phyloP scores from a whole-genome alignment of 2,797 vertebrate species.

The Kryptopterus vitreolus region DNA sequence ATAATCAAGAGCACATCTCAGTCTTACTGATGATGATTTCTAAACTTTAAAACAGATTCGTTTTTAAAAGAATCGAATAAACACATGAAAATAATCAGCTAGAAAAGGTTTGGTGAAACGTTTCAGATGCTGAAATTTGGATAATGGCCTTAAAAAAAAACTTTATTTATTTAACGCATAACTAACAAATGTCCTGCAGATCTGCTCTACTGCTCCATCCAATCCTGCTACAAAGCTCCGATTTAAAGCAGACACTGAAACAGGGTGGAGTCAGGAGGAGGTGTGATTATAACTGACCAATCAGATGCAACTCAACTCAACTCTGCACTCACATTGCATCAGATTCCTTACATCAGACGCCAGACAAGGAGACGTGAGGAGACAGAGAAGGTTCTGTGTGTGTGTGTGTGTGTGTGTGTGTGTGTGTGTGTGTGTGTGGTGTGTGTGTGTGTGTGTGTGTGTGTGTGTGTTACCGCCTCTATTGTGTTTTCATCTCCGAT shows the following conservation, averaged over 20 bases:
- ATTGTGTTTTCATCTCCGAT: not conserved
- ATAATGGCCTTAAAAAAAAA: not conserved
- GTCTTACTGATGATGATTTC: no score
- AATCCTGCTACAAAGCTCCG: not conserved
- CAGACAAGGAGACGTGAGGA: not conserved
- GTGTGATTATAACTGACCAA: not conserved
- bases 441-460: not conserved
- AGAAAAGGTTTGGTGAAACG: not conserved
- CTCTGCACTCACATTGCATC: constrained; percentile 9
- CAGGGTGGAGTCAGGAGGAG: not conserved
- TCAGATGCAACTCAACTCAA: constrained; percentile 18
- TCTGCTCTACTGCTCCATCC: not conserved
- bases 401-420: constrained; percentile 4
- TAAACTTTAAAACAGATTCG: not conserved
- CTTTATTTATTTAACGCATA: not conserved
- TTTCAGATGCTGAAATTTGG: not conserved
- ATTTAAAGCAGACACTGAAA: not conserved
- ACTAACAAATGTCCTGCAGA: not conserved
- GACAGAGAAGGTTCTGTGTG: not conserved
- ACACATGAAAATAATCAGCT: not conserved
- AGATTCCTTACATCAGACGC: constrained; percentile 14
- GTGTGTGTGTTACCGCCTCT: not conserved
- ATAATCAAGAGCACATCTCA: no score
- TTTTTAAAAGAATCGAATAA: not conserved
- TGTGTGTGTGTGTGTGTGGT: not conserved